Conservation (phyloP, 1,140 invertebrate species). For the Belonocnema kinseyi region DNA sequence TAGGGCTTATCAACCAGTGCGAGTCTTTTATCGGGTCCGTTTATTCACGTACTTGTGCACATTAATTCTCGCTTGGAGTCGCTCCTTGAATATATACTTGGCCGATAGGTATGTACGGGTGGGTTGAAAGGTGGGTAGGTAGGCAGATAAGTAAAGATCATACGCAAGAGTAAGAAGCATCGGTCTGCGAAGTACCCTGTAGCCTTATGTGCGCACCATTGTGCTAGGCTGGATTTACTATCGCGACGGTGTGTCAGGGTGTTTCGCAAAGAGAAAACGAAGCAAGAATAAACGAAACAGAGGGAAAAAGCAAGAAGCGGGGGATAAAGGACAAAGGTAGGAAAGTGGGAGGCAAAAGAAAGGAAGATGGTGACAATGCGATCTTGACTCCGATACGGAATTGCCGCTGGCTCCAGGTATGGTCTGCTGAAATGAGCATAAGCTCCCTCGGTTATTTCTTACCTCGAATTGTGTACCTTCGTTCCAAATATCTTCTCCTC, state of each 20-base stretch:
- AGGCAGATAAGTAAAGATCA: conserved; percentile 45
- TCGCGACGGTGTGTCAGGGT: conserved; percentile 55
- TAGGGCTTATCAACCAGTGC: conserved; percentile 48
- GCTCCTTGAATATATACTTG: conserved; percentile 35
- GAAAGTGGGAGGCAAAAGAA: conserved; percentile 38
- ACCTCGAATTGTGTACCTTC: conserved; percentile 59
- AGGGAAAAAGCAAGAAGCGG: not conserved
- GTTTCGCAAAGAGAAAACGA: conserved; percentile 58
- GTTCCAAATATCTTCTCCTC: conserved; percentile 63
- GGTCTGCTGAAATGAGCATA: conserved; percentile 63
- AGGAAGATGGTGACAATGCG: conserved; percentile 65
- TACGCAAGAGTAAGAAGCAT: conserved; percentile 63
- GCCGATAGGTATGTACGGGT: conserved; percentile 45
- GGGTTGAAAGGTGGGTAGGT: conserved; percentile 50
- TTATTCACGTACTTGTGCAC: conserved; percentile 55
- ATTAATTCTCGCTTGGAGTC: conserved; percentile 52
- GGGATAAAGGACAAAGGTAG: conserved; percentile 24
- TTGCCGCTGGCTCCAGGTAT: conserved; percentile 54
- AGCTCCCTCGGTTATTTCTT: conserved; percentile 64
- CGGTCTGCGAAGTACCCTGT: conserved; percentile 65
- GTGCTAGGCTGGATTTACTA: conserved; percentile 61
- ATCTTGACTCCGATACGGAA: conserved; percentile 64
- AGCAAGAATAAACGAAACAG: conserved; percentile 36
- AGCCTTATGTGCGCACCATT: conserved; percentile 56
- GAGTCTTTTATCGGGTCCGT: conserved; percentile 51